Base-by-base conservation (phyloP, 2,888 invertebrate species). In the Thymelicus sylvestris region DNA sequence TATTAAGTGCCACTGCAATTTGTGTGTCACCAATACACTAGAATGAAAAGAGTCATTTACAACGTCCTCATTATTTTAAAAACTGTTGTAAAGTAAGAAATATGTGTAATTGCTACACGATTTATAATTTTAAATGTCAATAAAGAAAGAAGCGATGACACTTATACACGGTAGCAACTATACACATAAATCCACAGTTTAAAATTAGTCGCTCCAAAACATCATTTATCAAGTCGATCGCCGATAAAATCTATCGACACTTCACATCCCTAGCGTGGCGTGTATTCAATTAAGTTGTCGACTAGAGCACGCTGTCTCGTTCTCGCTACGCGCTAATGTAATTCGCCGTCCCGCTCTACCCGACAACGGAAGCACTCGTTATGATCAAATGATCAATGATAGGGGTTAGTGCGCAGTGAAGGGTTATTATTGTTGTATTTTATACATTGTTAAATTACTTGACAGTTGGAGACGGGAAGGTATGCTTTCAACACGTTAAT, bases 261-360 rank as follows among this genome's bases (percentile, higher is more conserved):
- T 44, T 66, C 75, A 72, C 83, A 75, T 77, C 85, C 74, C 84
- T 88, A 83, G 65, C 68, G 79, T 76, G 80, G 80, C 81, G 83
- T 83, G 81, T 85, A 86, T 91, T 89, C 89, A 91, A 92, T 92
- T 91, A 91, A 91, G 91, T 90, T 89, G 91, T 91, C 84, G 84
- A 84, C 83, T 84, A 79, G 73, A 72, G 74, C 67, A 65, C 67
- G 69, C 72, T 55, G 64, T 87, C 83, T 79, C 81, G 71, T 72
- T 86, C 78, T 55, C 71, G 72, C 81, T 12, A 57, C 6, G 3
- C 0, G 15, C 7, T 15, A 39, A 13, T 5, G 44, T 2, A 72
- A 82, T 73, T 66, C 15, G 68, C 73, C 67, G 41, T 86, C 86
- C 76, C 85, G 61, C 61, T 88, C 86, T 44, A 63, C 55, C 80